Percentiles rank a stretch among this genome's conserved stretches.
phyloP scores from a whole-genome alignment of 2,113 vertebrate genomes.

The Taxidea taxus region DNA sequence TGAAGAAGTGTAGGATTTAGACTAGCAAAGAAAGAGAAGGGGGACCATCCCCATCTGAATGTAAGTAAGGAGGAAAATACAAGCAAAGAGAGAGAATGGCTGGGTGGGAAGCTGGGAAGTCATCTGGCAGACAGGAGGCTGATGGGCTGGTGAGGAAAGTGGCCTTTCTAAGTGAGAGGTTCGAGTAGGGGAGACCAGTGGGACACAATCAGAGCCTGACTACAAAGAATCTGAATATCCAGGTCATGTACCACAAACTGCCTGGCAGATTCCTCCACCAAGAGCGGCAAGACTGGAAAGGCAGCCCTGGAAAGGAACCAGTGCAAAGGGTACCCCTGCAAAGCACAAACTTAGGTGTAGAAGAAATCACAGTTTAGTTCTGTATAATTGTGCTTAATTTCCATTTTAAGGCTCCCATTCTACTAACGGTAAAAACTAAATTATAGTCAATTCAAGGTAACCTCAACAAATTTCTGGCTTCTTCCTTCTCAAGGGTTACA shows the following conservation, averaged over 20 bases:
- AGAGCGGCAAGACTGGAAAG: not conserved
- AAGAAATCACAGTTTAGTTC: not conserved
- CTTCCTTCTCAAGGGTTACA: not conserved
- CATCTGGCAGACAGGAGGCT: not conserved
- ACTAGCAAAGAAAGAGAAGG: not conserved
- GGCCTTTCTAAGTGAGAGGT: not conserved
- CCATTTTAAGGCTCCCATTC: not conserved
- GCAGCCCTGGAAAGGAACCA: not conserved
- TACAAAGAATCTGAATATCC: not conserved
- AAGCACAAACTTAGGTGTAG: not conserved
- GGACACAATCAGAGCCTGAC: not conserved
- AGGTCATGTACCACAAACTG: not conserved
- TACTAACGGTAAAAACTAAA: not conserved
- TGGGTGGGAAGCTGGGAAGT: not conserved
- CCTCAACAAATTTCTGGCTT: not conserved
- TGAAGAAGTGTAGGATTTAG: not conserved
- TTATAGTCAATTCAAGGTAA: not conserved
- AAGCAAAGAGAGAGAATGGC: not conserved
- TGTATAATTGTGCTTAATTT: not conserved
- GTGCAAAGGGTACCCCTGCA: not conserved
- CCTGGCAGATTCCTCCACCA: not conserved
- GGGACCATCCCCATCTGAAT: not conserved
- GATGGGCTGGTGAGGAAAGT: not conserved
- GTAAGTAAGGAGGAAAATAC: not conserved
- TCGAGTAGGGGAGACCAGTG: not conserved